Conservation (phyloP, 2,797 vertebrate species). For the Lacerta bilineata region DNA sequence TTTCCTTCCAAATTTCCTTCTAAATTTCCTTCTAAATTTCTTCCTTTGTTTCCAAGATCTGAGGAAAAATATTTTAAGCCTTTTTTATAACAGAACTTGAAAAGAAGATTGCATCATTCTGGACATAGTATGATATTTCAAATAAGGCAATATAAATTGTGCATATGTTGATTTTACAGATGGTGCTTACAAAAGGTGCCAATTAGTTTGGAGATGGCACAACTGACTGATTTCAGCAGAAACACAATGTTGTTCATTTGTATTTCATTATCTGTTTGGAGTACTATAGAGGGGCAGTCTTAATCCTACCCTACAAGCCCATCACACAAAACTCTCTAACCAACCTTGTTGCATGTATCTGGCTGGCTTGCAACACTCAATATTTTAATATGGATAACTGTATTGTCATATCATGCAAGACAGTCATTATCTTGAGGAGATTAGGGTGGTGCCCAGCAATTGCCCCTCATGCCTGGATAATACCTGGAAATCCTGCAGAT, state of each 20-base stretch:
- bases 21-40: slow-evolving; percentile 38
- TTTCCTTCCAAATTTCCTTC: slow-evolving; percentile 38
- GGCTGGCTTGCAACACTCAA: not conserved
- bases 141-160: slow-evolving; percentile 45
- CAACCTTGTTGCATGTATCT: not conserved
- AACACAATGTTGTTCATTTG: not conserved
- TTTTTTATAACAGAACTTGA: slow-evolving; percentile 42
- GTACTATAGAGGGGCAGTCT: not conserved
- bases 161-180: not conserved
- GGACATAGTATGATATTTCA: slow-evolving; percentile 27
- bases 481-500: too few relatives aligned
- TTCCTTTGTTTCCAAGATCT: slow-evolving; percentile 42
- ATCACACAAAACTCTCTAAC: not conserved
- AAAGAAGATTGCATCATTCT: slow-evolving; percentile 34
- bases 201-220: not conserved
- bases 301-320: not conserved
- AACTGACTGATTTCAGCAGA: not conserved
- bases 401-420: too few relatives aligned
- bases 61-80: slow-evolving; percentile 32
- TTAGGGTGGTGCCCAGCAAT: too few relatives aligned
- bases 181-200: slow-evolving; percentile 1
- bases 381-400: not conserved
- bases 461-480: too few relatives aligned
- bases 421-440: too few relatives aligned
- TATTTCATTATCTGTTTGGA: not conserved